Conservation (phyloP, 2,888 invertebrate genomes). For the Lordiphosa andalusiaca region DNA sequence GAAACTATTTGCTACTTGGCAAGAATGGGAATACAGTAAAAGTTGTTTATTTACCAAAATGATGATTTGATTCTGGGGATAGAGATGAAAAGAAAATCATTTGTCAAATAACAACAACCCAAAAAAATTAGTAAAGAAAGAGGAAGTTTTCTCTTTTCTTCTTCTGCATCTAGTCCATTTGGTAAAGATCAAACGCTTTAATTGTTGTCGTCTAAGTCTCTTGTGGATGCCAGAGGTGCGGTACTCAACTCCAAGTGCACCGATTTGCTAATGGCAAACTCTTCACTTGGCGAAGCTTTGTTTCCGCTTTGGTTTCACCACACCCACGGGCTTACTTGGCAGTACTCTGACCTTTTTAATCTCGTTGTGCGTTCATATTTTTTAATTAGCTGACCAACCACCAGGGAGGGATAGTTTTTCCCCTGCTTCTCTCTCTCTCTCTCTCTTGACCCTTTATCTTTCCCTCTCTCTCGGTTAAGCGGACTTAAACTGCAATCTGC, state of each 20-base stretch:
- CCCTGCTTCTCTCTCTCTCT: not conserved
- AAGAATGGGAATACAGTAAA: not conserved
- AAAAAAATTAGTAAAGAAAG: too few species aligned
- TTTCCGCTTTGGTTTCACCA: conserved; percentile 1
- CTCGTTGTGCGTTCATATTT: conserved; percentile 40
- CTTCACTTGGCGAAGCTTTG: not conserved
- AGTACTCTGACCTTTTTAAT: conserved; percentile 4
- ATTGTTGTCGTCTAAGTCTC: too few species aligned
- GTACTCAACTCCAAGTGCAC: not conserved
- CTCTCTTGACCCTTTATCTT: too few species aligned
- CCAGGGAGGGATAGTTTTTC: conserved; percentile 22
- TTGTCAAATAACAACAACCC: too few species aligned
- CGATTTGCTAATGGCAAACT: too few species aligned
- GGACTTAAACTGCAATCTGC: conserved; percentile 56
- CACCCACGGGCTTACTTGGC: conserved; percentile 12
- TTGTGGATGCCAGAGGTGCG: too few species aligned
- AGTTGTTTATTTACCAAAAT: too few species aligned
- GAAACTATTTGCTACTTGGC: not conserved
- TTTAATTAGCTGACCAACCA: conserved; percentile 51
- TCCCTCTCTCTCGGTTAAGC: conserved; percentile 37
- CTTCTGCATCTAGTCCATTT: too few species aligned
- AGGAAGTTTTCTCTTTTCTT: too few species aligned
- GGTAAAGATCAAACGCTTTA: too few species aligned
- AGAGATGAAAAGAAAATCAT: too few species aligned
- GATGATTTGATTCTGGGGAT: too few species aligned